Base-by-base conservation (phyloP, 2,113 vertebrate species). In the Oophaga pumilio region DNA sequence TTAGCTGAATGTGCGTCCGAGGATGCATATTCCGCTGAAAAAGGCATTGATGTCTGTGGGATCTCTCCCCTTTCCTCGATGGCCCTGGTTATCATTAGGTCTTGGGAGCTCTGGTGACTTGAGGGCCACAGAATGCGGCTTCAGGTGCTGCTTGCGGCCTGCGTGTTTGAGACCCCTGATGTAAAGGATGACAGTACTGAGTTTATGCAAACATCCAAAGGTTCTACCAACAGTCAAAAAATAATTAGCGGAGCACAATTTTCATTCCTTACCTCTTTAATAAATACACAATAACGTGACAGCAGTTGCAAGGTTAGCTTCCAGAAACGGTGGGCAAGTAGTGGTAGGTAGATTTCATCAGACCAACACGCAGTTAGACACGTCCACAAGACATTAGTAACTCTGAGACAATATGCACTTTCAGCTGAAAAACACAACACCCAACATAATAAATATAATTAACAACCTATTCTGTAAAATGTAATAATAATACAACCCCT, bases 251-350 rank as follows among this genome's bases (percentile, higher is more conserved):
- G 69, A 13, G 24, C 12, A 33, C 5, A 15, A 77, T 57, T 26
- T 26, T 17, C 13, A 60, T 86, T 50, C 52, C 91, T 94, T 89
- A 99, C 98, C 97, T 99, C 97, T 0, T 88, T 90, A 77, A 99
- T 89, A 85, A 98, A 99, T 87, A 94, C 92, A 8, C 96, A 95
- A 81, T 97, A 99, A 74, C 98, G 96, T 0, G 97, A 95, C 90
- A 97, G 81, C 59, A 98, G 94, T 82, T 99, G 98, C 85, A 99
- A 92, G 0, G 95, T 97, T 43, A 99, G 95, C 26, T 98, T 98
- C 98, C 98, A 99, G 81, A 99, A 94, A 6, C 97, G 97, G 82
- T 97, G 97, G 0, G 95, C 94, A 84, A 99, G 90, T 7, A 93
- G 91, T 0, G 97, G 93, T 28, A 99, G 88, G 88, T 97, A 99